A percentile compares a stretch with the other conserved stretches of the same genome.
Evolutionary conservation across 2,888 invertebrate genomes (phyloP).

Genomic region (Euphydryas editha): DNA sequence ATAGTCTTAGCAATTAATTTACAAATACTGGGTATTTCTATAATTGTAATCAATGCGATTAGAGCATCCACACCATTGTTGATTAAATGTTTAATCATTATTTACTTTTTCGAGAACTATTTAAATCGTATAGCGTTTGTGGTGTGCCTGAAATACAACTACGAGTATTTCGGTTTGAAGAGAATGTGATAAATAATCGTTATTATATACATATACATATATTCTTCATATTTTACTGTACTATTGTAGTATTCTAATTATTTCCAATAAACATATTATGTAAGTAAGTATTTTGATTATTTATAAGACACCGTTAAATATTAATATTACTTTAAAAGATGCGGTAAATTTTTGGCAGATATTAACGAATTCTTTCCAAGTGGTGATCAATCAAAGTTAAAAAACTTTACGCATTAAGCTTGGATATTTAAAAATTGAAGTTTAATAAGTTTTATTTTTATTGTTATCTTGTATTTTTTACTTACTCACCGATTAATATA

Average conservation of each 20-base stretch:
- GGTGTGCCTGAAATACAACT: neutral
- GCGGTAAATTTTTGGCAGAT: slow-evolving; percentile 76
- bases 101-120: slow-evolving; percentile 31
- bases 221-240: too few relatives aligned
- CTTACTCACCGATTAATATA: too few relatives aligned
- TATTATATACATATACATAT: too few relatives aligned
- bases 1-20: neutral
- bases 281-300: too few relatives aligned
- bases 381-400: slow-evolving; percentile 73
- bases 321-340: slow-evolving; percentile 59
- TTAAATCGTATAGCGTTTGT: slow-evolving; percentile 12
- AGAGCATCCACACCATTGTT: slow-evolving; percentile 21
- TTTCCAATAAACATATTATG: too few relatives aligned
- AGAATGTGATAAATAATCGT: slow-evolving; percentile 51
- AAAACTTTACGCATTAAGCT: slow-evolving; percentile 41
- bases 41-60: slow-evolving; percentile 34
- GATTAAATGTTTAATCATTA: slow-evolving; percentile 24
- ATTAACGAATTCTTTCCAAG: slow-evolving; percentile 74
- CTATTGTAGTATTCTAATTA: too few relatives aligned
- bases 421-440: slow-evolving; percentile 35
- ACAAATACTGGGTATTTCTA: neutral
- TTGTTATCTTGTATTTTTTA: too few relatives aligned
- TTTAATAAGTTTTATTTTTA: too few relatives aligned
- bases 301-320: slow-evolving; percentile 21
- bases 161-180: slow-evolving; percentile 7